Conservation (phyloP, 2,113 vertebrate genomes). For the Spermophilus dauricus region DNA sequence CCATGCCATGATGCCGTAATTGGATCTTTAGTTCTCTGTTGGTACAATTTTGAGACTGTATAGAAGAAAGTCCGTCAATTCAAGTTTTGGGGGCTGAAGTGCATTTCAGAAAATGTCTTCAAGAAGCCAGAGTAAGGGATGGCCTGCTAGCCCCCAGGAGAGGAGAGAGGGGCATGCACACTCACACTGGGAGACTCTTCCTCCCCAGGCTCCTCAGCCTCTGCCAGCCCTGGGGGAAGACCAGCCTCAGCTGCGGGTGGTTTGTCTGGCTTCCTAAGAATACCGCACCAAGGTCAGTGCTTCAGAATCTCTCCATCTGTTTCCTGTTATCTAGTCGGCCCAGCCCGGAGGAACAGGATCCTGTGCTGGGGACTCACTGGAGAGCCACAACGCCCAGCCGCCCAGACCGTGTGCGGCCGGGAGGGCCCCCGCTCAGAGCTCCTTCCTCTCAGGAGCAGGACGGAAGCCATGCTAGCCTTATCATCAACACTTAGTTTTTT, state of each 20-base stretch:
- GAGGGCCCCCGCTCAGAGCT: not conserved
- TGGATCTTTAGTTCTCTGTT: not conserved
- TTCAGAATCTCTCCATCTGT: not conserved
- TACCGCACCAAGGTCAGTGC: not conserved
- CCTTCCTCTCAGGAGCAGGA: not conserved
- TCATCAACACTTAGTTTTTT: not conserved
- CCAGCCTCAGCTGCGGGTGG: not conserved
- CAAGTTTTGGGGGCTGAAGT: too few relatives aligned
- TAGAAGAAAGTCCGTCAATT: not conserved
- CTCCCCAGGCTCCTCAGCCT: not conserved
- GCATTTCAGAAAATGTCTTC: not conserved
- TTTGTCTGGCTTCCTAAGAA: not conserved
- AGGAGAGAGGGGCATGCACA: not conserved
- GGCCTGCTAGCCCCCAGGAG: too few relatives aligned
- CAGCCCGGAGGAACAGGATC: not conserved
- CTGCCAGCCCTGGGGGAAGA: not conserved
- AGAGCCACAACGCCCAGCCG: not conserved
- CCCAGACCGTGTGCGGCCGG: fast-evolving
- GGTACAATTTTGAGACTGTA: not conserved
- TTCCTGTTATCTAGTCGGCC: not conserved
- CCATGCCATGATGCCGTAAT: not conserved
- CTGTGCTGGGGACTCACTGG: too few relatives aligned
- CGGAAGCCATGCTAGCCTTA: not conserved
- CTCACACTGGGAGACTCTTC: too few relatives aligned
- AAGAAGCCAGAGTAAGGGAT: not conserved